phyloP scores from a whole-genome alignment of 2,113 vertebrate genomes.

The Glareola pratincola region DNA sequence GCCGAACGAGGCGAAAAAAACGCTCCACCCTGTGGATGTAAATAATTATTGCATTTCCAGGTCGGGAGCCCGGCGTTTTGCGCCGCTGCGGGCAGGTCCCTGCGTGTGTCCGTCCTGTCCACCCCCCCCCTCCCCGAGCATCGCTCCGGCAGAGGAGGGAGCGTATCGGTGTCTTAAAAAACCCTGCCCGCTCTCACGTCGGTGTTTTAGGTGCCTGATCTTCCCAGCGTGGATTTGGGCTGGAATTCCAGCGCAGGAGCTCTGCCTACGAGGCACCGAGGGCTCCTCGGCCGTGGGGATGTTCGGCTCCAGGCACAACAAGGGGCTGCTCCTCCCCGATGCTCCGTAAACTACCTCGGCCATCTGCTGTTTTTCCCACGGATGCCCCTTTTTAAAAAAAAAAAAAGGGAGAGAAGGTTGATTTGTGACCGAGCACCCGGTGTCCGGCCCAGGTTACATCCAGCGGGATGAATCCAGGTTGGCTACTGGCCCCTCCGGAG shows the following conservation, averaged over 20 bases:
- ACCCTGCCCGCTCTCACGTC: fast-evolving
- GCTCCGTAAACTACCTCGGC: background rate
- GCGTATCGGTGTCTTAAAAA: fast-evolving
- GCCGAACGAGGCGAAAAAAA: background rate
- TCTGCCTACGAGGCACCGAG: background rate
- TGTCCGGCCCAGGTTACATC: background rate
- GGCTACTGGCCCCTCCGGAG: background rate
- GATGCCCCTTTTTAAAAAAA: background rate
- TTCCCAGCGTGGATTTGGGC: background rate
- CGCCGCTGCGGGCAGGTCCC: background rate
- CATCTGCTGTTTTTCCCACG: background rate
- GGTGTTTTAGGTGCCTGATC: background rate
- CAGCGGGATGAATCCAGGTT: background rate
- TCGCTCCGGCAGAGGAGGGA: background rate
- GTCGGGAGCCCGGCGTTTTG: too few species aligned
- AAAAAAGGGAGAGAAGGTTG: background rate
- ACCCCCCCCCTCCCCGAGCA: background rate
- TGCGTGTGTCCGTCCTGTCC: too few species aligned
- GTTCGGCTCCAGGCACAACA: too few species aligned
- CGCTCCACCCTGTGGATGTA: background rate
- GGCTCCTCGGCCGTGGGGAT: background rate
- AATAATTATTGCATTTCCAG: background rate
- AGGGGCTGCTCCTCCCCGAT: background rate
- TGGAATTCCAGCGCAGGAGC: background rate
- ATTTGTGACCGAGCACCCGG: fast-evolving